A percentile compares a stretch with the other conserved stretches of the same genome.
phyloP scores from a whole-genome alignment of 2,113 vertebrate species.

The Salvator merianae region DNA sequence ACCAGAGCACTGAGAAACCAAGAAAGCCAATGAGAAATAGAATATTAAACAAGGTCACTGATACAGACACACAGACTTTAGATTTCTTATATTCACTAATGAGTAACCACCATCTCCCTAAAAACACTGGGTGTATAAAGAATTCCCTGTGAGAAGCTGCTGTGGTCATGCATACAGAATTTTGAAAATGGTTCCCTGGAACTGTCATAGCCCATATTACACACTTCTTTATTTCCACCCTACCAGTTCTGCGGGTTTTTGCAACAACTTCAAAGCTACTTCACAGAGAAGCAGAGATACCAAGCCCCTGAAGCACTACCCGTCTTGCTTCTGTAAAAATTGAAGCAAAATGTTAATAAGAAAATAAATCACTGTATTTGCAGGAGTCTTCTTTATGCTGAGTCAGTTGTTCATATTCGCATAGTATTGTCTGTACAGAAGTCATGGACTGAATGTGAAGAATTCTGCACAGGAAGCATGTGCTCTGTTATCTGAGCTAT shows the following conservation, averaged over 20 bases:
- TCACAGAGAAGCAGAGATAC: neutral
- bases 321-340: neutral
- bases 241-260: neutral
- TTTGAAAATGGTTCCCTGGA: neutral
- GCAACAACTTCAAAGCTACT: neutral
- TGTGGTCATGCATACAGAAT: neutral
- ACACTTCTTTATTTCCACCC: neutral
- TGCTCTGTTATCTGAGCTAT: neutral
- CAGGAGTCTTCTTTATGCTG: neutral
- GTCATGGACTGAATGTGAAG: neutral
- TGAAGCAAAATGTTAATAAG: neutral
- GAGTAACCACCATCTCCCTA: too few species aligned
- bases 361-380: neutral
- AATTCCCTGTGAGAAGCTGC: neutral
- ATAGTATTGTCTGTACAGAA: neutral
- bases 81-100: neutral
- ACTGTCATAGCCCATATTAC: neutral
- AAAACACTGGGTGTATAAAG: neutral
- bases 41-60: neutral
- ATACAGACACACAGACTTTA: neutral
- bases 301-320: neutral
- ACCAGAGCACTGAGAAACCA: too few species aligned
- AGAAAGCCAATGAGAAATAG: neutral
- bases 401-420: neutral
- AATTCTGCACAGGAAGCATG: neutral